phyloP scores from a whole-genome alignment of 2,888 invertebrate species.

The Cancer borealis region DNA sequence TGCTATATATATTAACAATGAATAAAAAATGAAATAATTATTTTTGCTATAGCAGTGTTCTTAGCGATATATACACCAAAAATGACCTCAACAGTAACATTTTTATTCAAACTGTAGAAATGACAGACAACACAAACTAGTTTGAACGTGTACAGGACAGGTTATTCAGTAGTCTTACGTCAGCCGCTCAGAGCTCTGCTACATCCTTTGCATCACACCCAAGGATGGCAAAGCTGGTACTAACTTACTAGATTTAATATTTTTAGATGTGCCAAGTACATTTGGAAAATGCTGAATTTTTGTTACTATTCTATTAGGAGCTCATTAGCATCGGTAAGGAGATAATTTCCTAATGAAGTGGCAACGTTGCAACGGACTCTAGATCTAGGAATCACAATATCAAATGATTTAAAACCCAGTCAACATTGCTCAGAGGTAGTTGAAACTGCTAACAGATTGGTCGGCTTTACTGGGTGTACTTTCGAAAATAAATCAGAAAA shows the following conservation, averaged over 20 bases:
- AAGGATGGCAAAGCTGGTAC: conserved; percentile 48
- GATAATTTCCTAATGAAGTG: no score
- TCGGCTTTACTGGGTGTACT: no score
- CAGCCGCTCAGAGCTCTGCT: background rate
- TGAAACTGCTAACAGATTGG: no score
- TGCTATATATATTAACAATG: background rate
- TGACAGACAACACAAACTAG: no score
- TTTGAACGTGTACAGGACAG: no score
- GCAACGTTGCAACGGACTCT: background rate
- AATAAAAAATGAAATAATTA: background rate
- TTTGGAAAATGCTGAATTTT: conserved; percentile 53
- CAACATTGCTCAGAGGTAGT: no score
- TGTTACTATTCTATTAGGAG: background rate
- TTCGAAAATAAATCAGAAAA: no score
- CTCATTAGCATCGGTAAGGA: no score
- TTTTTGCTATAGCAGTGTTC: background rate
- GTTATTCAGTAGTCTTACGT: background rate
- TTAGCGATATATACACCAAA: background rate
- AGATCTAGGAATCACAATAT: no score
- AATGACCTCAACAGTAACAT: no score
- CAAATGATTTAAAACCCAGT: no score
- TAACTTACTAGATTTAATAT: conserved; percentile 47
- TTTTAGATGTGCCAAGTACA: conserved; percentile 47
- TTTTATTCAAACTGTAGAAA: no score
- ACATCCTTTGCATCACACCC: background rate